Percentiles rank a stretch among this genome's conserved stretches.
These are phyloP conservation scores for Oscheius sp. DNA, from an alignment of 2,888 invertebrate species.

Conservation along the genomic window DNA sequence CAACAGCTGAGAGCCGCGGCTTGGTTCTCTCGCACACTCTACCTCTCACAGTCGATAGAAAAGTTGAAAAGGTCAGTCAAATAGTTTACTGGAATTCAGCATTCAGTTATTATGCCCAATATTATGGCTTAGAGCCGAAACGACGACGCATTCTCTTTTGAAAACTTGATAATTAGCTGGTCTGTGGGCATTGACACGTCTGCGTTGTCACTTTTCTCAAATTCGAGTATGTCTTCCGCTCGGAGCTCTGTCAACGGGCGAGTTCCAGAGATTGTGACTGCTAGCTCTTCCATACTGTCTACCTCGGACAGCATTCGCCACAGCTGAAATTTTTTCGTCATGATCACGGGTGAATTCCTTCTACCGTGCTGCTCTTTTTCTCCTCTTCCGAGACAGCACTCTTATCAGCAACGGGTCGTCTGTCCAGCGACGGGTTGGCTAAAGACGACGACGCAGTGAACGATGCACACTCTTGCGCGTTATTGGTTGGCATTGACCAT, in stretches of 20 bases:
- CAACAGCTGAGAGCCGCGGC: constrained; percentile 34
- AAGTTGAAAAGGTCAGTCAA: background rate
- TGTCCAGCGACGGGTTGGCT: background rate
- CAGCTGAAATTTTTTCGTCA: constrained; percentile 13
- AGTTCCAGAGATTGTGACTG: background rate
- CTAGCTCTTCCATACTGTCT: constrained; percentile 23
- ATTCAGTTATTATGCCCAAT: constrained; percentile 2
- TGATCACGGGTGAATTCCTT: background rate
- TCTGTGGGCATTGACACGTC: constrained; percentile 22
- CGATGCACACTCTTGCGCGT: background rate
- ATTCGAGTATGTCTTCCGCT: constrained; percentile 21
- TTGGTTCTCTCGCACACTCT: constrained; percentile 2
- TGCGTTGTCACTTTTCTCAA: constrained; percentile 17
- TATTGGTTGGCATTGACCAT: background rate
- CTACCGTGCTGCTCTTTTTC: constrained; percentile 26
- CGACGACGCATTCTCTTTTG: background rate
- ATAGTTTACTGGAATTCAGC: background rate
- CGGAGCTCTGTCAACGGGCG: constrained; percentile 4
- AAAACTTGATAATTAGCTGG: constrained; percentile 17
- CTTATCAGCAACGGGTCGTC: constrained; percentile 14
- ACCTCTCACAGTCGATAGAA: constrained; percentile 23
- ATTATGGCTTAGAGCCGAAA: background rate
- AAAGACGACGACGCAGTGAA: background rate
- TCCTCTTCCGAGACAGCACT: constrained; percentile 10
- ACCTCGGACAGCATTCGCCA: constrained; percentile 26